These are phyloP conservation scores for Brienomyrus brachyistius DNA, from an alignment of 2,113 vertebrate genomes.

Conservation along the genomic window DNA sequence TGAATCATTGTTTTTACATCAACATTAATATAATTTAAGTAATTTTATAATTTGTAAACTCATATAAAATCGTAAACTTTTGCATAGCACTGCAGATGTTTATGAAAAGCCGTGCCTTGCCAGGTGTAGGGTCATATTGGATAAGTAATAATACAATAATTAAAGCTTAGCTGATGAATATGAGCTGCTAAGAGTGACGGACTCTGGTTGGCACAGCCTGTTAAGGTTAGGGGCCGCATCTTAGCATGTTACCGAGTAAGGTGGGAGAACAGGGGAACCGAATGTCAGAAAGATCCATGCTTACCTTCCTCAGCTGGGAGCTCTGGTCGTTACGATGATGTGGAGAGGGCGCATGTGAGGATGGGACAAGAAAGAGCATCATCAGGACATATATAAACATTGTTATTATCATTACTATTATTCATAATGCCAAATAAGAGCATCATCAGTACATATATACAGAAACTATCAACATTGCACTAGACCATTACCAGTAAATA, in stretches of 20 bases:
- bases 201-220: not conserved
- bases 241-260: not conserved
- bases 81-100: not conserved
- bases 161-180: not conserved
- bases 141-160: not conserved
- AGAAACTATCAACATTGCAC: not conserved
- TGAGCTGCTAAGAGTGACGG: not conserved
- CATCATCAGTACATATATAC: not conserved
- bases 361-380: conserved; percentile 23
- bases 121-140: not conserved
- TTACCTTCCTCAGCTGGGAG: conserved; percentile 76
- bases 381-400: not conserved
- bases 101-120: not conserved
- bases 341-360: conserved; percentile 26
- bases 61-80: not conserved
- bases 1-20: not conserved
- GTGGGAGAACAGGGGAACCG: conserved; percentile 29
- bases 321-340: conserved; percentile 52
- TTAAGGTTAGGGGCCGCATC: not conserved
- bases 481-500: not conserved
- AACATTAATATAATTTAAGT: not conserved
- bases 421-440: not conserved
- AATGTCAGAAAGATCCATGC: conserved; percentile 60
- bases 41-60: not conserved
- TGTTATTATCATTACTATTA: not conserved